Conservation (phyloP, 2,888 invertebrate genomes). For the Saturnia pavonia region DNA sequence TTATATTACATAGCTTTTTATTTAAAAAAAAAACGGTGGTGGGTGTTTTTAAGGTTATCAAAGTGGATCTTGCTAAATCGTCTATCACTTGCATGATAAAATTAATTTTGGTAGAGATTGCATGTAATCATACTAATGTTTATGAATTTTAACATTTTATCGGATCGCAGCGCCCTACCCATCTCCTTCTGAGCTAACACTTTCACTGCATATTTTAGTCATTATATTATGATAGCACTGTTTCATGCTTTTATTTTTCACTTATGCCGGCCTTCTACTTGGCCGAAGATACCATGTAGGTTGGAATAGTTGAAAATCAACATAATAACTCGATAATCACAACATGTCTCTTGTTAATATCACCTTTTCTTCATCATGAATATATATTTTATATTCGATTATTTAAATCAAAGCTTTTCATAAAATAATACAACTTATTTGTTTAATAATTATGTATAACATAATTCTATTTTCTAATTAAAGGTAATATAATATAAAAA, state of each 20-base stretch:
- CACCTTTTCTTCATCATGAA: too few species aligned
- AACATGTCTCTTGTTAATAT: background rate
- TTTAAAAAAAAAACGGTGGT: constrained; percentile 20
- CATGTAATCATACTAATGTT: constrained; percentile 58
- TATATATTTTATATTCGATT: too few species aligned
- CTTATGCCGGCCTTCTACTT: background rate
- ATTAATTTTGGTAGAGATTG: constrained; percentile 59
- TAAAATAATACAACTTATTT: too few species aligned
- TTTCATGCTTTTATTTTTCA: constrained; percentile 18
- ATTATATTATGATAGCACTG: constrained; percentile 26
- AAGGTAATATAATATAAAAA: background rate
- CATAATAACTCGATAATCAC: background rate
- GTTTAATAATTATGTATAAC: too few species aligned
- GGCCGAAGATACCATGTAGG: background rate
- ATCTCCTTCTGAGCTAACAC: constrained; percentile 61
- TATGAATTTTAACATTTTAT: constrained; percentile 47
- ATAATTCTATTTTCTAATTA: too few species aligned
- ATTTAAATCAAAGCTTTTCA: too few species aligned
- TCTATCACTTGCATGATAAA: constrained; percentile 58
- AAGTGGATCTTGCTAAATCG: constrained; percentile 66
- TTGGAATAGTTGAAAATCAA: background rate
- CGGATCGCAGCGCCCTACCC: constrained; percentile 61
- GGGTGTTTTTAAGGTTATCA: constrained; percentile 22
- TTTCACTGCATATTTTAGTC: constrained; percentile 32
- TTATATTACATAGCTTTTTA: too few species aligned